phyloP scores from a whole-genome alignment of 2,888 invertebrate species.

The Eupithecia subfuscata region DNA sequence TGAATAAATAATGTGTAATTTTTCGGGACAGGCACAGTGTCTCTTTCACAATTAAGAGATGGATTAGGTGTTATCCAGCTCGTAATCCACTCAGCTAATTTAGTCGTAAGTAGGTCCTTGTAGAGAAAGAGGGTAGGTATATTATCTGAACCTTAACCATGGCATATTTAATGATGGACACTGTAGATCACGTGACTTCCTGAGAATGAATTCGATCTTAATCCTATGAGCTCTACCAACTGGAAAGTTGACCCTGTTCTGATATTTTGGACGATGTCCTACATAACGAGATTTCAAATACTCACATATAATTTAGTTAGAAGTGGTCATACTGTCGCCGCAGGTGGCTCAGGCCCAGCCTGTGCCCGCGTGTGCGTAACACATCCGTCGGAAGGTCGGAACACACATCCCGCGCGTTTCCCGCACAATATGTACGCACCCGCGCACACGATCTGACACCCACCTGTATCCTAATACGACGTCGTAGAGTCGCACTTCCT shows the following conservation, averaged over 20 bases:
- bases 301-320: background rate
- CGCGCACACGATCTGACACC: slow-evolving; percentile 16
- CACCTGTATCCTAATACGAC: background rate
- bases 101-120: background rate
- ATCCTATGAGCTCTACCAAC: background rate
- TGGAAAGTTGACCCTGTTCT: background rate
- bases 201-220: background rate
- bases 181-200: background rate
- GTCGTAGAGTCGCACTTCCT: slow-evolving; percentile 8
- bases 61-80: background rate
- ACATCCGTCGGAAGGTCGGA: slow-evolving; percentile 52
- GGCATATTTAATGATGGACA: too few relatives aligned
- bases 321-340: background rate
- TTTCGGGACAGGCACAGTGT: background rate
- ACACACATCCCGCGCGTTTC: slow-evolving; percentile 51
- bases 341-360: background rate
- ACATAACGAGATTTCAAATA: background rate
- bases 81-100: background rate
- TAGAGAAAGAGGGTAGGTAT: background rate
- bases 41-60: background rate
- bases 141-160: background rate
- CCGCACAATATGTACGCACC: slow-evolving; percentile 48
- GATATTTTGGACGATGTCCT: background rate
- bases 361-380: slow-evolving; percentile 49
- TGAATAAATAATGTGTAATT: background rate